These are phyloP conservation scores for Acutogordius australiensis DNA, from an alignment of 2,888 invertebrate species.

Conservation along the genomic window DNA sequence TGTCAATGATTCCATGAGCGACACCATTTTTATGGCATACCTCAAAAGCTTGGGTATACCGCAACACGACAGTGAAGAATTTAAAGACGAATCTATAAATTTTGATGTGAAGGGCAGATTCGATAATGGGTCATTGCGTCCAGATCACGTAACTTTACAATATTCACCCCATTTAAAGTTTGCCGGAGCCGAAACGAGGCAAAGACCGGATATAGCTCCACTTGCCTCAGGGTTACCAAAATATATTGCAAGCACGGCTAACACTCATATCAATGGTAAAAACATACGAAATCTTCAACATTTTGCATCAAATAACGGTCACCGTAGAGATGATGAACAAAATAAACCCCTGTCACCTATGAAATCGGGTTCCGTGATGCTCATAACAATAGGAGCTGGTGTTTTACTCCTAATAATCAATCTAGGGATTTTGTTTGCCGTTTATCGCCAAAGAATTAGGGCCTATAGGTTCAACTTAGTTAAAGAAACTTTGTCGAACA, in stretches of 20 bases:
- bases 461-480: too few species aligned
- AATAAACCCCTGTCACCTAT: neutral
- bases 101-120: too few species aligned
- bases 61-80: neutral
- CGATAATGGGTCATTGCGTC: neutral
- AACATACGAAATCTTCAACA: neutral
- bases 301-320: neutral
- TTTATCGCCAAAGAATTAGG: neutral
- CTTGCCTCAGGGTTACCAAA: too few species aligned
- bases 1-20: too few species aligned
- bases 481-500: too few species aligned
- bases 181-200: neutral
- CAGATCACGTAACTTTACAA: neutral
- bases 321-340: neutral
- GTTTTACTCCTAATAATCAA: neutral
- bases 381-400: neutral
- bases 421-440: neutral
- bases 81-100: neutral
- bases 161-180: neutral
- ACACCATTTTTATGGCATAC: too few species aligned
- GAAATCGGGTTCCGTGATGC: neutral
- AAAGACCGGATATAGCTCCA: too few species aligned
- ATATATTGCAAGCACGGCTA: too few species aligned
- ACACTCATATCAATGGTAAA: too few species aligned
- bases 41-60: too few species aligned